A percentile compares a stretch with the other conserved stretches of the same genome.
Conservation (phyloP, 2,888 invertebrate genomes). For the Hedya salicella region DNA sequence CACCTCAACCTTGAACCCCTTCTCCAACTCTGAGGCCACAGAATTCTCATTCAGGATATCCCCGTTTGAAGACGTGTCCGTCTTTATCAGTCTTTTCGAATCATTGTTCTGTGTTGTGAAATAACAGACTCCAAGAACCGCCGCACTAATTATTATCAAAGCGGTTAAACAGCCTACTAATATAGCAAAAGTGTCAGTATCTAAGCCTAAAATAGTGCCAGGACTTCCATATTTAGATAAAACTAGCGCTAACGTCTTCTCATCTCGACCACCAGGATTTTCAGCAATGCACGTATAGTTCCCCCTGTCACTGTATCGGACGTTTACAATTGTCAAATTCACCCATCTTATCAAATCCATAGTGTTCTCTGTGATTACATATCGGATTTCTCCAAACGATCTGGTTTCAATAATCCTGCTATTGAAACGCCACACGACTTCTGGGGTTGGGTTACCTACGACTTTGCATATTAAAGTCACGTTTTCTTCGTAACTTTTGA, state of each 20-base stretch:
- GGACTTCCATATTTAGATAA: constrained; percentile 77
- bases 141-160: constrained; percentile 78
- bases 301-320: constrained; percentile 87
- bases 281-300: constrained; percentile 92
- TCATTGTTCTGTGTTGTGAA: constrained; percentile 81
- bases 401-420: constrained; percentile 85
- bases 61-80: constrained; percentile 86
- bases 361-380: constrained; percentile 74
- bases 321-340: constrained; percentile 88
- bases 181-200: constrained; percentile 82
- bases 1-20: constrained; percentile 91
- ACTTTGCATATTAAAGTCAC: constrained; percentile 91
- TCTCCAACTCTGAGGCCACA: constrained; percentile 91
- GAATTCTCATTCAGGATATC: constrained; percentile 89
- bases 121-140: constrained; percentile 80
- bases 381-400: constrained; percentile 80
- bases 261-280: constrained; percentile 92
- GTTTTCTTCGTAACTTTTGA: constrained; percentile 88
- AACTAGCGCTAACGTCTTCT: constrained; percentile 89
- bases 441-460: constrained; percentile 90
- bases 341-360: constrained; percentile 85
- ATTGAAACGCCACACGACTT: constrained; percentile 90
- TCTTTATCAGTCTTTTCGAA: constrained; percentile 86
- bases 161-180: constrained; percentile 78
- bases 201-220: constrained; percentile 75